A percentile compares a stretch with the other conserved stretches of the same genome.
phyloP scores from a whole-genome alignment of 2,113 vertebrate genomes.

The Petrocephalus zakoni region DNA sequence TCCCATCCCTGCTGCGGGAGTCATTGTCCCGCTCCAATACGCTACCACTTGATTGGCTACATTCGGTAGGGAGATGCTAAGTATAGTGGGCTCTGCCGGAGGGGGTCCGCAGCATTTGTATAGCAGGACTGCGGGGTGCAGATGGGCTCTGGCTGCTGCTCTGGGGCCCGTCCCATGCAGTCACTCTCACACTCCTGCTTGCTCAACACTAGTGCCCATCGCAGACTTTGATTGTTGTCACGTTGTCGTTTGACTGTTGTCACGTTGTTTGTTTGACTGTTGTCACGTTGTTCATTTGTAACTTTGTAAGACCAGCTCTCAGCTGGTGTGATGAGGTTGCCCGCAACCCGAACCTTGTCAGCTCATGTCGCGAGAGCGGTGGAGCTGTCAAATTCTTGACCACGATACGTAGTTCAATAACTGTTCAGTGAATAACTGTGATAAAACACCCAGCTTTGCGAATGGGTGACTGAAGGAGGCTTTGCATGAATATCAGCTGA shows the following conservation, averaged over 20 bases:
- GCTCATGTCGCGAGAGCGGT: background rate
- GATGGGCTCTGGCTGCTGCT: background rate
- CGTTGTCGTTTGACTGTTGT: background rate
- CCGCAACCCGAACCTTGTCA: background rate
- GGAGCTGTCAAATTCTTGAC: background rate
- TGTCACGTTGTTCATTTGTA: background rate
- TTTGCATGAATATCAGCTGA: background rate
- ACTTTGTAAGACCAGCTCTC: background rate
- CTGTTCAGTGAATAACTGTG: background rate
- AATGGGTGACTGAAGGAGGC: background rate
- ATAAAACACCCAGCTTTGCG: background rate
- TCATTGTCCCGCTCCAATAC: background rate
- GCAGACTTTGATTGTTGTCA: background rate
- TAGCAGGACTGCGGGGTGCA: background rate
- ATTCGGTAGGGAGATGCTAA: background rate
- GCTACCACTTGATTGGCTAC: background rate
- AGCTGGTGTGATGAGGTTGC: background rate
- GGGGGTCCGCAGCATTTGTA: background rate
- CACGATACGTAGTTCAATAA: background rate
- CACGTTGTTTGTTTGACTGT: background rate
- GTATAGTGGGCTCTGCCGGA: background rate
- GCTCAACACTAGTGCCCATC: background rate
- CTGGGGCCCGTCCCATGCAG: background rate
- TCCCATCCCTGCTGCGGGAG: slow-evolving; percentile 7
- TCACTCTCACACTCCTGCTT: background rate